Evolutionary conservation across 1,140 invertebrate genomes (phyloP).

Genomic region (Leucophenga varia): DNA sequence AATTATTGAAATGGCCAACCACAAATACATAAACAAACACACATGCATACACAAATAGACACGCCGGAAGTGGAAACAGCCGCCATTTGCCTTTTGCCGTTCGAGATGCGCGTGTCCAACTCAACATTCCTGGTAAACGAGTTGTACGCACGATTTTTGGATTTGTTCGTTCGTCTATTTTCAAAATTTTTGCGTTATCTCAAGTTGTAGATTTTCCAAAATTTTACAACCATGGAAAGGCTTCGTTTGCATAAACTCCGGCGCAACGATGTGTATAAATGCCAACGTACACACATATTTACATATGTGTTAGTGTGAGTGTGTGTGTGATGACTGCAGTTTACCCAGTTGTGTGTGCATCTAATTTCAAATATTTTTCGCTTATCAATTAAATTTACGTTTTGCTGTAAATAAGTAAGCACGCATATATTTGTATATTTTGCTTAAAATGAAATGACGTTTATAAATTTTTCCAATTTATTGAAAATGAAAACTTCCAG

Average conservation of each 20-base stretch:
- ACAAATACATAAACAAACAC: slow-evolving; percentile 31
- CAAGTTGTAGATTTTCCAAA: slow-evolving; percentile 49
- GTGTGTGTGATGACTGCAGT: too few relatives aligned
- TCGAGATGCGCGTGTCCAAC: too few relatives aligned
- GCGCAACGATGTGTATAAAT: too few relatives aligned
- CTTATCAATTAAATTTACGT: slow-evolving; percentile 52
- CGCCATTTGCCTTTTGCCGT: slow-evolving; percentile 3
- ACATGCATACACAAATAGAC: slow-evolving; percentile 14
- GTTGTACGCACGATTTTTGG: slow-evolving; percentile 15
- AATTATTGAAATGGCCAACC: slow-evolving; percentile 54
- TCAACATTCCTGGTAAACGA: too few relatives aligned
- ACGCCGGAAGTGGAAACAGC: slow-evolving; percentile 12
- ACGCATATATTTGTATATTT: slow-evolving; percentile 18
- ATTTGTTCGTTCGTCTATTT: slow-evolving; percentile 54
- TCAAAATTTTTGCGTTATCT: slow-evolving; percentile 43
- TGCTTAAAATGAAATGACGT: too few relatives aligned
- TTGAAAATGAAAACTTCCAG: too few relatives aligned
- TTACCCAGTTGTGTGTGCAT: too few relatives aligned
- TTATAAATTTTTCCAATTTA: too few relatives aligned
- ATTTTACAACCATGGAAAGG: too few relatives aligned
- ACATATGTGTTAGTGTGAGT: too few relatives aligned
- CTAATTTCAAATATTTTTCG: slow-evolving; percentile 26
- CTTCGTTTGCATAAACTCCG: too few relatives aligned
- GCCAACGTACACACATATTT: too few relatives aligned
- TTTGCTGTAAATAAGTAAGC: slow-evolving; percentile 30